Conservation (phyloP, 2,113 vertebrate genomes). For the Rhinogobius similis region DNA sequence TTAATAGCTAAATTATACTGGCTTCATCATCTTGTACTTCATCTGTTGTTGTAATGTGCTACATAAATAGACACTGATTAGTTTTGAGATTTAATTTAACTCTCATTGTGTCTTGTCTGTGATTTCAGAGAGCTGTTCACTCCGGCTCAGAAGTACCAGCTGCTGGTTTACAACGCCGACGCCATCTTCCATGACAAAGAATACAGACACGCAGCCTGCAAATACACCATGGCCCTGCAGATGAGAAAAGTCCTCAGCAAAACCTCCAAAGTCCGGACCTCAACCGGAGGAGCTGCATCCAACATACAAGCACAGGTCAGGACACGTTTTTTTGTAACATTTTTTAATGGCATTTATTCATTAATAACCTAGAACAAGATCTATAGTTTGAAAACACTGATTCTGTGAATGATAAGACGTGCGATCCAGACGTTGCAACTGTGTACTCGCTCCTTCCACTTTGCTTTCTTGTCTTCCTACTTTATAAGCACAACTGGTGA, state of each 20-base stretch:
- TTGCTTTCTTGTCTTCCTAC: too few species aligned
- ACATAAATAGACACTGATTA: neutral
- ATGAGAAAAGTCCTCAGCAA: conserved; percentile 98
- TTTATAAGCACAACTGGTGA: too few species aligned
- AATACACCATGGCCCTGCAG: conserved; percentile 96
- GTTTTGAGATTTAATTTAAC: neutral
- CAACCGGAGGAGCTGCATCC: conserved; percentile 88
- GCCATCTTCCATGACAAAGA: conserved; percentile 98
- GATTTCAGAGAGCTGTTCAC: conserved; percentile 90
- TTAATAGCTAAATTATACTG: neutral
- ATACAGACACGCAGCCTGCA: conserved; percentile 96
- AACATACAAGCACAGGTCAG: conserved; percentile 89
- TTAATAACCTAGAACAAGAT: too few species aligned
- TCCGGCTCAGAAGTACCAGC: conserved; percentile 95
- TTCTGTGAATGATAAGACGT: too few species aligned
- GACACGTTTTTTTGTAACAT: too few species aligned
- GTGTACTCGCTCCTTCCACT: too few species aligned
- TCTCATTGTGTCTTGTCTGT: conserved; percentile 7
- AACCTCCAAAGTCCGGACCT: conserved; percentile 96
- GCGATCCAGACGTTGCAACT: too few species aligned
- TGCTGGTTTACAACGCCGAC: conserved; percentile 95
- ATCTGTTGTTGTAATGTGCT: neutral
- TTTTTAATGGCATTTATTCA: too few species aligned
- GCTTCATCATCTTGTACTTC: neutral
- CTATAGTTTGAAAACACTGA: too few species aligned